A percentile compares a stretch with the other conserved stretches of the same genome.
Conservation (phyloP, 2,797 vertebrate species). For the Enteromius thamalakanensis region DNA sequence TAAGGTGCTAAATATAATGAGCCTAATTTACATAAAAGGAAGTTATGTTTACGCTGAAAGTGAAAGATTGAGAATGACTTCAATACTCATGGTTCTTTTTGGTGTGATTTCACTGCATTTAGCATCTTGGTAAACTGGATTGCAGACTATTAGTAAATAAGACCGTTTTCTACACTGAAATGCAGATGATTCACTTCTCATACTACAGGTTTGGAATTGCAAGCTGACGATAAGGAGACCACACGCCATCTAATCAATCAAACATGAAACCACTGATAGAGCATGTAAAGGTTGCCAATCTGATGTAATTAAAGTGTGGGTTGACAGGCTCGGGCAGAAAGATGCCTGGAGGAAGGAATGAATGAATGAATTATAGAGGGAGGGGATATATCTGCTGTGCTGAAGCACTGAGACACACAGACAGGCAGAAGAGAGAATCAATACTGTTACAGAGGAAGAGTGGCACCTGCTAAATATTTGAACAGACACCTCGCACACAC, state of each 20-base stretch:
- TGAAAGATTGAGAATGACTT: neutral
- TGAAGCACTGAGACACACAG: slow-evolving; percentile 4
- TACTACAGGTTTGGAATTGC: neutral
- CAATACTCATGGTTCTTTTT: neutral
- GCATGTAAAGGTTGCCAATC: slow-evolving; percentile 30
- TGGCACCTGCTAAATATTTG: slow-evolving; percentile 59
- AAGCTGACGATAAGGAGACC: neutral
- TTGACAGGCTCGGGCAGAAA: slow-evolving; percentile 30
- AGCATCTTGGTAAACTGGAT: neutral
- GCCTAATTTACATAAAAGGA: neutral
- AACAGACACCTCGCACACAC: slow-evolving; percentile 23
- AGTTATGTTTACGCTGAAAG: neutral
- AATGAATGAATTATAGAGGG: slow-evolving; percentile 14
- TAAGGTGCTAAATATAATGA: neutral
- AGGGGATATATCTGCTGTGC: neutral
- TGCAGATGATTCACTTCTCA: neutral
- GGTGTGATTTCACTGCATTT: neutral
- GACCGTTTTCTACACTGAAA: neutral
- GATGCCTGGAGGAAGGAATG: slow-evolving; percentile 19
- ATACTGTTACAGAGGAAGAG: slow-evolving; percentile 51
- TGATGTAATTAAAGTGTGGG: slow-evolving; percentile 22
- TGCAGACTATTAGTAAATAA: neutral
- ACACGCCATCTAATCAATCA: slow-evolving; percentile 41
- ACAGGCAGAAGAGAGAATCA: slow-evolving; percentile 46
- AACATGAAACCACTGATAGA: slow-evolving; percentile 65